Conservation (phyloP, 1,140 invertebrate genomes). For the Hermetia illucens region DNA sequence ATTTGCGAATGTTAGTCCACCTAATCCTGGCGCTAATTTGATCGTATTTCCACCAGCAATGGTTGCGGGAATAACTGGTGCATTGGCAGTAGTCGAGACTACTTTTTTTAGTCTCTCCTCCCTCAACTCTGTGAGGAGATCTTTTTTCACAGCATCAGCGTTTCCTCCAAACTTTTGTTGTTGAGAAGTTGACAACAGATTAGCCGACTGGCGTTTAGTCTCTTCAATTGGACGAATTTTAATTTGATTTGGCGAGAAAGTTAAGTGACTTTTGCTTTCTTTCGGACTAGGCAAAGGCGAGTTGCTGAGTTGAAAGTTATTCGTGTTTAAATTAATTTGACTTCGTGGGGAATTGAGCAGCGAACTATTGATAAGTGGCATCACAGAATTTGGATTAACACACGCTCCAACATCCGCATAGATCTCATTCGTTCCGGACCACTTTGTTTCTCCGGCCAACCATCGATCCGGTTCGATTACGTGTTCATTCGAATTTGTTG, state of each 20-base stretch:
- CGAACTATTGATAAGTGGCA: constrained; percentile 33
- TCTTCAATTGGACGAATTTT: constrained; percentile 37
- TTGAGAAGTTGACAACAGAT: too few relatives aligned
- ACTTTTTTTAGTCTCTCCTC: constrained; percentile 11
- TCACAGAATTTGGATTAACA: constrained; percentile 65
- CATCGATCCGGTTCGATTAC: constrained; percentile 5
- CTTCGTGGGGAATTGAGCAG: constrained; percentile 13
- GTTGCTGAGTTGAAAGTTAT: constrained; percentile 25
- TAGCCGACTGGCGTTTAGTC: constrained; percentile 33
- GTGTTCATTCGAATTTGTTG: constrained; percentile 36
- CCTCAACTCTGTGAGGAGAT: constrained; percentile 35
- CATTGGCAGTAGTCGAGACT: constrained; percentile 11
- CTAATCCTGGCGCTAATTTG: constrained; percentile 26
- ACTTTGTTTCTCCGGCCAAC: constrained; percentile 35
- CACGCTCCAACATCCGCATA: constrained; percentile 54
- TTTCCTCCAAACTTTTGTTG: too few relatives aligned
- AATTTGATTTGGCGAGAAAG: constrained; percentile 46
- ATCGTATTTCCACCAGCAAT: constrained; percentile 17
- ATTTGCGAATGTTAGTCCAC: constrained; percentile 29
- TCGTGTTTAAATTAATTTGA: constrained; percentile 13
- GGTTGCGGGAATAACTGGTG: constrained; percentile 7
- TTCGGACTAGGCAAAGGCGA: constrained; percentile 32
- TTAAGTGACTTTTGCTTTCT: constrained; percentile 46
- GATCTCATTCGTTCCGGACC: constrained; percentile 54
- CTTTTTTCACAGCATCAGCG: constrained; percentile 39